These are phyloP conservation scores for Netelia fuscicornis DNA, from an alignment of 2,888 invertebrate genomes.

Conservation along the genomic window DNA sequence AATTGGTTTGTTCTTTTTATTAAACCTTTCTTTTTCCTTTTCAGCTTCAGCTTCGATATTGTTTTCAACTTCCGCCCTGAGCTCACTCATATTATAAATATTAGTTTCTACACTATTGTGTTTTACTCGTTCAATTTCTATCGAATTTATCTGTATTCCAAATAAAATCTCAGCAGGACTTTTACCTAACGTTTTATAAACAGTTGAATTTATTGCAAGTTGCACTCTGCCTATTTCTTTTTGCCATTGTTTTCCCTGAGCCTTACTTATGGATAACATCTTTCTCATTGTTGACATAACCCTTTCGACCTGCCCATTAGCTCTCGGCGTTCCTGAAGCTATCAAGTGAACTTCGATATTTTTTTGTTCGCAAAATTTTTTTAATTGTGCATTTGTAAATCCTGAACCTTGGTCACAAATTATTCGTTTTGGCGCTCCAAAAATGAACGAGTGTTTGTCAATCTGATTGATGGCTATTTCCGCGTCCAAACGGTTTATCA, in stretches of 20 bases:
- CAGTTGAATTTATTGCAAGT: constrained; percentile 18
- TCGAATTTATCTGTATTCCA: not conserved
- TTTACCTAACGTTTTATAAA: constrained; percentile 19
- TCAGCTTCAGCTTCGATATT: constrained; percentile 21
- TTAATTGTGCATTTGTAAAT: constrained; percentile 18
- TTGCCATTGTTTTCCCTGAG: constrained; percentile 21
- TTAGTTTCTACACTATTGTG: not conserved
- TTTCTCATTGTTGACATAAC: constrained; percentile 17
- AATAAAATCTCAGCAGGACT: constrained; percentile 1
- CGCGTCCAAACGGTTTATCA: constrained; percentile 17
- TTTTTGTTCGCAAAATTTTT: constrained; percentile 8
- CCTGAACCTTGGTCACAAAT: constrained; percentile 23
- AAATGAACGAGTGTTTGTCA: constrained; percentile 22
- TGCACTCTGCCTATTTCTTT: constrained; percentile 15
- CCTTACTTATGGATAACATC: constrained; percentile 21
- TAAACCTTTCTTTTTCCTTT: constrained; percentile 48
- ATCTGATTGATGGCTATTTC: constrained; percentile 11
- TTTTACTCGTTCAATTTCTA: constrained; percentile 9
- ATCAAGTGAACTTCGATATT: not conserved
- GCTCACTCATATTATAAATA: constrained; percentile 4
- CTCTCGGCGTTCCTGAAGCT: constrained; percentile 23
- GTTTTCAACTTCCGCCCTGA: not conserved
- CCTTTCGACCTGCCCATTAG: constrained; percentile 25
- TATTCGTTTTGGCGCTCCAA: constrained; percentile 24
- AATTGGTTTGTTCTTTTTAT: constrained; percentile 44